Base-by-base conservation (phyloP, 2,113 vertebrate genomes). In the Rhea americana region DNA sequence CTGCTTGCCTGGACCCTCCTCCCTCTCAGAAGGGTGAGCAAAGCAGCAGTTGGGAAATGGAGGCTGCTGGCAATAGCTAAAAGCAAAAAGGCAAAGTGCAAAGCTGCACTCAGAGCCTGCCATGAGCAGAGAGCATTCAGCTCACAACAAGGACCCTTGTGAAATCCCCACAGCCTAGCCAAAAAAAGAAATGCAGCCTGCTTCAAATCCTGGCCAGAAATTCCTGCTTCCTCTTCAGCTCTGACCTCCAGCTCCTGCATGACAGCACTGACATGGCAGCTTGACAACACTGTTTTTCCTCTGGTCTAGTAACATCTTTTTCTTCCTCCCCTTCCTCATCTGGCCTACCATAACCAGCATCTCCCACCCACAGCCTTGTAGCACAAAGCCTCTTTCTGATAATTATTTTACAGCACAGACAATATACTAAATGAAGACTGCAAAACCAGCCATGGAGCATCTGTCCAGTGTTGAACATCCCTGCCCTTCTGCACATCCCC, bases 91-190 rank as follows among this genome's bases (percentile, higher is more conserved):
- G 73, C 89, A 92, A 63, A 47, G 74, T 76, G 82, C 74, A 88
- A 26, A 90, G 95, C 90, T 87, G 67, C 22, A 3, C 84, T 68
- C 12, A 0, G 78, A 77, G 84, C 63, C 72, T 84, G 91, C 90
- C 91, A 91, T 93, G 74, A 91, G 84, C 91, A 84, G 50, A 2
- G 51, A 68, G 91, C 61, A 48, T 66, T 73, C 90, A 45, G 79
- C 11, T 65, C 85, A 48, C 85, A 87, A 87, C 85, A 70, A 76
- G 78, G 87, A 82, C 15, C 67, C 86, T 48, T 85, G 59, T 90
- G 22, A 87, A 67, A 71, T 70, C 85, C 59, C 32, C 74, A 26
- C 53, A 58, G 82, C 58, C 48, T 3, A 5, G 90, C 72, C 82
- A 89, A 73, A 72, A 25, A 72, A 22, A 77, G 79, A 24, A 74